Conservation (phyloP, 2,797 vertebrate species). For the Austrolebias charrua region DNA sequence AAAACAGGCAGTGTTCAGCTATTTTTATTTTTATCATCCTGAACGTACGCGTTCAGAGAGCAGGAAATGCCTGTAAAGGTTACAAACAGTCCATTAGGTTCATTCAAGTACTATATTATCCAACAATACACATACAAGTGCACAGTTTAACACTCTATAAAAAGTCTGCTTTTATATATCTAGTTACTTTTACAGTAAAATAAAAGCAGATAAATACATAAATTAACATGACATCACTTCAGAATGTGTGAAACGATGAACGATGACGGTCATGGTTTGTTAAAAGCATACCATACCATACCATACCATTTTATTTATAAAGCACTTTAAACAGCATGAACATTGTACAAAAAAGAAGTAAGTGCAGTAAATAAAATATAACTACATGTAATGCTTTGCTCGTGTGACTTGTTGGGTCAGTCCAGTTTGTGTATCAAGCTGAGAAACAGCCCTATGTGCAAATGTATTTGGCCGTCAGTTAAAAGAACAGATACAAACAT, state of each 20-base stretch:
- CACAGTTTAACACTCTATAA: slow-evolving; percentile 1
- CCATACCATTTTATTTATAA: no score
- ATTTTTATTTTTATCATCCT: background rate
- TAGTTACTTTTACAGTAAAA: background rate
- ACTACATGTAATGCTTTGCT: no score
- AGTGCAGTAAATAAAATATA: no score
- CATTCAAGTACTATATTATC: background rate
- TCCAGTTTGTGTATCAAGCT: background rate
- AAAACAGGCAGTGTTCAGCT: slow-evolving; percentile 5
- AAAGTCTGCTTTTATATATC: background rate
- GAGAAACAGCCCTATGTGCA: background rate
- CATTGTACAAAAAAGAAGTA: no score
- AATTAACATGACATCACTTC: slow-evolving; percentile 6
- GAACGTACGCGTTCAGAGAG: background rate
- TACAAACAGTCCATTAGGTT: background rate
- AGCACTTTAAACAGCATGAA: no score
- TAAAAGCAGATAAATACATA: background rate
- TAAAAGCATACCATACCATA: no score
- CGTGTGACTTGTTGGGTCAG: no score
- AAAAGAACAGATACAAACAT: background rate
- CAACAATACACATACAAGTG: background rate
- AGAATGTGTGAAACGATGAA: background rate
- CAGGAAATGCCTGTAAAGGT: background rate
- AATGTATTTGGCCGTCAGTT: background rate
- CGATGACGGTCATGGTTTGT: no score